phyloP scores from a whole-genome alignment of 2,113 vertebrate species.

The Alouatta palliata region DNA sequence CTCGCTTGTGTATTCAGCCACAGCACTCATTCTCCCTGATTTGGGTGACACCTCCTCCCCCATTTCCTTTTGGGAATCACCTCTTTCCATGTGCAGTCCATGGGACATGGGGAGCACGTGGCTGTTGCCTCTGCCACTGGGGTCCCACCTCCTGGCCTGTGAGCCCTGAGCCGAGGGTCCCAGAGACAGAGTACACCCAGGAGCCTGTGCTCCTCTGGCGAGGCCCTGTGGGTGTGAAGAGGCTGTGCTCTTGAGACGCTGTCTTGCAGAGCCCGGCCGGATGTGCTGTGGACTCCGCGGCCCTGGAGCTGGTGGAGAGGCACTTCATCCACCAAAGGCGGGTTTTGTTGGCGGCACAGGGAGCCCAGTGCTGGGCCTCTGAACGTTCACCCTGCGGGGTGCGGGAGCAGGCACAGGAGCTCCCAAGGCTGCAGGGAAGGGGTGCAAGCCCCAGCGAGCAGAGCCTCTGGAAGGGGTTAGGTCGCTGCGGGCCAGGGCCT shows the following conservation, averaged over 20 bases:
- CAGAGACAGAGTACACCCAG: background rate
- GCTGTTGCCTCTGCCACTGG: background rate
- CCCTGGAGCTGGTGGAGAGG: accelerated
- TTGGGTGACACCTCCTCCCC: background rate
- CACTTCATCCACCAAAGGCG: accelerated
- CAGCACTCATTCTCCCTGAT: background rate
- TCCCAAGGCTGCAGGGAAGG: background rate
- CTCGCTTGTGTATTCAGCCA: background rate
- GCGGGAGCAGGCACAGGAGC: accelerated
- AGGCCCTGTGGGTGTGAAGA: no score
- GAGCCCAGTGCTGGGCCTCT: accelerated
- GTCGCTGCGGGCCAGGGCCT: background rate
- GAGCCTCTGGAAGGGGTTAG: accelerated
- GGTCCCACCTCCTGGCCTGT: background rate
- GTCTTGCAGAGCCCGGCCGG: background rate
- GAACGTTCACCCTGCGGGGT: no score
- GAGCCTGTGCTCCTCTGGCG: background rate
- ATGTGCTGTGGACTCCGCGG: background rate
- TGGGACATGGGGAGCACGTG: accelerated
- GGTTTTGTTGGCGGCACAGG: accelerated
- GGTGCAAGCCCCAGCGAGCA: background rate
- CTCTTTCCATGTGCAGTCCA: background rate
- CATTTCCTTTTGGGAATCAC: background rate
- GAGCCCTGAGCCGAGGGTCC: background rate
- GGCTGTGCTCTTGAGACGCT: no score